Percentiles rank a stretch among this genome's conserved stretches.
phyloP scores from a whole-genome alignment of 2,113 vertebrate species.

The Sinocyclocheilus anophthalmus region DNA sequence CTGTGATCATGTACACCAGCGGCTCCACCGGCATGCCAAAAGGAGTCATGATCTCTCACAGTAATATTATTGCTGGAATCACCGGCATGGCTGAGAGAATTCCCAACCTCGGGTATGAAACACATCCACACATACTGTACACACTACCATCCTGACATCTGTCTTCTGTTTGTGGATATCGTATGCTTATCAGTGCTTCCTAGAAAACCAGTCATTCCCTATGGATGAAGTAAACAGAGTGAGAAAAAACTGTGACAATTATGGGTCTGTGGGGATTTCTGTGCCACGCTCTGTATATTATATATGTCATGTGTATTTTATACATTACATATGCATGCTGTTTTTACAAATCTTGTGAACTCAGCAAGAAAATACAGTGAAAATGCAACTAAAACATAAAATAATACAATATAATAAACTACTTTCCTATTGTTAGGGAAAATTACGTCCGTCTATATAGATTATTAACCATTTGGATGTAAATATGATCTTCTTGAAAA shows the following conservation, averaged over 20 bases:
- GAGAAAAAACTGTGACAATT: not conserved
- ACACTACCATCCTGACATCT: not conserved
- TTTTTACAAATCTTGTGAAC: not conserved
- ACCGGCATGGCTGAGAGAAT: slow-evolving; percentile 91
- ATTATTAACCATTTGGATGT: too few species aligned
- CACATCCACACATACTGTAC: not conserved
- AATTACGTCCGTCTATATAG: too few species aligned
- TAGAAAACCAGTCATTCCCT: not conserved
- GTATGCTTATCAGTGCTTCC: not conserved
- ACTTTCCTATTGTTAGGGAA: too few species aligned
- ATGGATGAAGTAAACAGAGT: not conserved
- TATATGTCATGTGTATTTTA: not conserved
- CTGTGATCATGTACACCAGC: slow-evolving; percentile 98
- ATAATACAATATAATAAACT: too few species aligned
- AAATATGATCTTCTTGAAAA: too few species aligned
- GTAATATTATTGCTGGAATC: slow-evolving; percentile 90
- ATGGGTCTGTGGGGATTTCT: not conserved
- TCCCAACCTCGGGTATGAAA: slow-evolving; percentile 81
- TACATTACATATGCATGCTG: not conserved
- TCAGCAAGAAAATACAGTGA: not conserved
- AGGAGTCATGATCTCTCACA: slow-evolving; percentile 95
- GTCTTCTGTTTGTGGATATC: not conserved
- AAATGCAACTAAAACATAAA: not conserved
- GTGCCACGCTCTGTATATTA: not conserved
- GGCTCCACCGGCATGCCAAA: slow-evolving; percentile 94